These are phyloP conservation scores for Ceraclea dissimilis DNA, from an alignment of 2,888 invertebrate species.

Conservation along the genomic window DNA sequence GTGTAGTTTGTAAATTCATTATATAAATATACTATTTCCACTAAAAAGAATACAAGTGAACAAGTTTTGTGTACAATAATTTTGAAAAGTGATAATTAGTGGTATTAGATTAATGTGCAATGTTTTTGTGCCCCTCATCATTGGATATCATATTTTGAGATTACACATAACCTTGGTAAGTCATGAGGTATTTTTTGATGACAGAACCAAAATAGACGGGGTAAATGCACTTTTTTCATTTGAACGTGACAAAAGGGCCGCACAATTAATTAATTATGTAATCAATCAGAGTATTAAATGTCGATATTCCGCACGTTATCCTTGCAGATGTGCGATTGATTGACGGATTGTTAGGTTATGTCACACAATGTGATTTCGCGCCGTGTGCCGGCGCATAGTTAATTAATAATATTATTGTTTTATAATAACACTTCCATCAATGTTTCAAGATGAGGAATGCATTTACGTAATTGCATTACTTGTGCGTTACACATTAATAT, in stretches of 20 bases:
- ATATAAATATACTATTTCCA: not conserved
- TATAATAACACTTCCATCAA: too few relatives aligned
- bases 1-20: not conserved
- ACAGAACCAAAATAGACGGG: slow-evolving; percentile 21
- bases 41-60: too few relatives aligned
- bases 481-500: too few relatives aligned
- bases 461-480: too few relatives aligned
- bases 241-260: slow-evolving; percentile 5
- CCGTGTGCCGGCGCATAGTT: slow-evolving; percentile 13
- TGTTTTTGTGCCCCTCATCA: slow-evolving; percentile 11
- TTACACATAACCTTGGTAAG: slow-evolving; percentile 19
- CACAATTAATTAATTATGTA: slow-evolving; percentile 13
- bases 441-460: too few relatives aligned
- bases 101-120: not conserved
- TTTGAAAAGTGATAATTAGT: not conserved
- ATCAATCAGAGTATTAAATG: not conserved
- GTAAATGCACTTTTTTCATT: slow-evolving; percentile 14
- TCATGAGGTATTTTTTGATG: slow-evolving; percentile 15
- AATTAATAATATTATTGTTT: too few relatives aligned
- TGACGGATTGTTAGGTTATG: slow-evolving; percentile 15
- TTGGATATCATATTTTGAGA: not conserved
- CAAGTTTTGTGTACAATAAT: not conserved
- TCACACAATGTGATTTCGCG: slow-evolving; percentile 10
- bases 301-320: not conserved
- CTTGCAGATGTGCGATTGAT: too few relatives aligned